Conservation (phyloP, 2,888 invertebrate genomes). For the Dasypolia templi region DNA sequence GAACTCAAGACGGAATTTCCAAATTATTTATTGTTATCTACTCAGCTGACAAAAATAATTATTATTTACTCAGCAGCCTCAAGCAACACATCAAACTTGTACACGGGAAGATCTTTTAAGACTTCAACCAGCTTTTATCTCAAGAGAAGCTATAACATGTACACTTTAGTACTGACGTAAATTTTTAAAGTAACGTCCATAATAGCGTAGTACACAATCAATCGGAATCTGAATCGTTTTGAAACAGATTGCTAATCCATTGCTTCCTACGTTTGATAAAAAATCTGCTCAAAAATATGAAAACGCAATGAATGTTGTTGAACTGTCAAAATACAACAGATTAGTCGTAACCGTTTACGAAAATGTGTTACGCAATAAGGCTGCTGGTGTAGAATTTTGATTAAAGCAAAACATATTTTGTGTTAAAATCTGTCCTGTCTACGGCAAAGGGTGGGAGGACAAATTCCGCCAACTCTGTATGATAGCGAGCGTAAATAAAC, state of each 20-base stretch:
- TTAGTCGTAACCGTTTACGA: too few species aligned
- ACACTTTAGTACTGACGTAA: conserved; percentile 7
- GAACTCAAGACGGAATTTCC: not conserved
- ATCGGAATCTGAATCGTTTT: too few species aligned
- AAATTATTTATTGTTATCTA: conserved; percentile 16
- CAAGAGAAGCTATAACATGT: not conserved
- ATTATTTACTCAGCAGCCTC: conserved; percentile 1
- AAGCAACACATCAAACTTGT: not conserved
- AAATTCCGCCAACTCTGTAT: conserved; percentile 18
- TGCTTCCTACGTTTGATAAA: too few species aligned
- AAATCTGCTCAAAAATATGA: too few species aligned
- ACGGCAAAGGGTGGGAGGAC: conserved; percentile 7
- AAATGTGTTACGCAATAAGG: too few species aligned
- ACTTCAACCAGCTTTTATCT: conserved; percentile 6
- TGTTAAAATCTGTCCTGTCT: conserved; percentile 13
- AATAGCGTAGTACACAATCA: too few species aligned
- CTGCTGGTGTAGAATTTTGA: conserved; percentile 40
- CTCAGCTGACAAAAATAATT: not conserved
- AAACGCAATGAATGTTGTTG: too few species aligned
- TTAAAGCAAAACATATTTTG: conserved; percentile 40
- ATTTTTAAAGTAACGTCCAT: conserved; percentile 17
- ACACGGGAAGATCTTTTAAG: not conserved
- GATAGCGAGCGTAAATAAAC: conserved; percentile 37
- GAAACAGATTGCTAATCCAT: too few species aligned
- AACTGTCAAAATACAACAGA: too few species aligned